These are phyloP conservation scores for Trichechus manatus DNA, from an alignment of 2,113 vertebrate genomes.

Conservation along the genomic window DNA sequence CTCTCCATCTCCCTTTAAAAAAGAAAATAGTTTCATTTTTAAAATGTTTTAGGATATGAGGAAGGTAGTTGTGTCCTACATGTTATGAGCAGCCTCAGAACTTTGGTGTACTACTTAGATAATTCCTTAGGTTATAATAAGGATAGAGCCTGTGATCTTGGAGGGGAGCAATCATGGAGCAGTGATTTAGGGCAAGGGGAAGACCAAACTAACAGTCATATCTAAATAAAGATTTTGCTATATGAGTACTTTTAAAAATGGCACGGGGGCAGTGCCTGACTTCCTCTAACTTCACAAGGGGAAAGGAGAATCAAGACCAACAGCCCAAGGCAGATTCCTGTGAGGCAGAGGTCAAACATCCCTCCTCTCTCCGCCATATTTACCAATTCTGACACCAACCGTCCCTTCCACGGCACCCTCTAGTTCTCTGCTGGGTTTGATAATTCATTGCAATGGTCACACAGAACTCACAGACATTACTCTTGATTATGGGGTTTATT, in stretches of 20 bases:
- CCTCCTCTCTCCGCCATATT: too few relatives aligned
- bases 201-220: slow-evolving; percentile 17
- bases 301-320: too few relatives aligned
- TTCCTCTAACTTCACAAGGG: too few relatives aligned
- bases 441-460: too few relatives aligned
- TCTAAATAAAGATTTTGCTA: slow-evolving; percentile 20
- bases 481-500: too few relatives aligned
- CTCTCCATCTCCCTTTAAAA: neutral
- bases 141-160: slow-evolving; percentile 23
- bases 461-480: too few relatives aligned
- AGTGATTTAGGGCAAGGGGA: slow-evolving; percentile 6
- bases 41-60: neutral
- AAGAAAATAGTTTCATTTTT: neutral
- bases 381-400: too few relatives aligned
- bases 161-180: neutral
- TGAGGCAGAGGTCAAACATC: too few relatives aligned
- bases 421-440: too few relatives aligned
- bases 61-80: neutral
- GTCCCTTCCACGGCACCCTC: too few relatives aligned
- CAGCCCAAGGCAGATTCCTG: too few relatives aligned
- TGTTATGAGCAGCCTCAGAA: neutral
- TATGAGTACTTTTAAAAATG: neutral
- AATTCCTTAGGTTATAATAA: neutral
- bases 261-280: too few relatives aligned
- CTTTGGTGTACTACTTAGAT: neutral